Conservation (phyloP, 2,888 invertebrate species). For the Cephus sareptanus region DNA sequence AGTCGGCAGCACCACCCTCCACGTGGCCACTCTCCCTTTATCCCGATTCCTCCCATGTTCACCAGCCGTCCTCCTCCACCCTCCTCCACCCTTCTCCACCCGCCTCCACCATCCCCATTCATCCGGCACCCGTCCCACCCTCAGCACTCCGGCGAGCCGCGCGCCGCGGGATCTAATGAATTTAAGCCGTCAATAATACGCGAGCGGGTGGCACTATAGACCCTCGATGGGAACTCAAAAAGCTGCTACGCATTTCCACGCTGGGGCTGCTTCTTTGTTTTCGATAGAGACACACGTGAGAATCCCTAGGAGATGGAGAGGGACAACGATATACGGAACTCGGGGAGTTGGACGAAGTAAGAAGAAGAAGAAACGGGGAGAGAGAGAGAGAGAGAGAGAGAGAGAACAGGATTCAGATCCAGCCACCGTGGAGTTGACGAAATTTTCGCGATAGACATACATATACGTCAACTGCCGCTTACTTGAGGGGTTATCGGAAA, state of each 20-base stretch:
- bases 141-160: background rate
- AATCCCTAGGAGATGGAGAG: background rate
- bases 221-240: constrained; percentile 33
- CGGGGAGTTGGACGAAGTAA: no score
- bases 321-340: no score
- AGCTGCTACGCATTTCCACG: constrained; percentile 23
- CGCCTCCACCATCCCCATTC: background rate
- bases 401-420: constrained; percentile 16
- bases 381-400: no score
- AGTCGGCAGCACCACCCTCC: constrained; percentile 15
- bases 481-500: no score
- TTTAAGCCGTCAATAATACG: constrained; percentile 46
- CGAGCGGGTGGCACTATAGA: constrained; percentile 18
- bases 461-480: constrained; percentile 39
- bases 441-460: constrained; percentile 46
- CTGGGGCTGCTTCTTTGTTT: constrained; percentile 24
- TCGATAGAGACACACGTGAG: constrained; percentile 13
- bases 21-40: no score
- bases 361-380: no score
- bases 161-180: constrained; percentile 43
- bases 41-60: no score
- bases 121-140: background rate
- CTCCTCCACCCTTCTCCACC: no score
- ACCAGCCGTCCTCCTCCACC: no score
- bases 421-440: constrained; percentile 57